Conservation (phyloP, 2,888 invertebrate genomes). For the Phaedon cochleariae region DNA sequence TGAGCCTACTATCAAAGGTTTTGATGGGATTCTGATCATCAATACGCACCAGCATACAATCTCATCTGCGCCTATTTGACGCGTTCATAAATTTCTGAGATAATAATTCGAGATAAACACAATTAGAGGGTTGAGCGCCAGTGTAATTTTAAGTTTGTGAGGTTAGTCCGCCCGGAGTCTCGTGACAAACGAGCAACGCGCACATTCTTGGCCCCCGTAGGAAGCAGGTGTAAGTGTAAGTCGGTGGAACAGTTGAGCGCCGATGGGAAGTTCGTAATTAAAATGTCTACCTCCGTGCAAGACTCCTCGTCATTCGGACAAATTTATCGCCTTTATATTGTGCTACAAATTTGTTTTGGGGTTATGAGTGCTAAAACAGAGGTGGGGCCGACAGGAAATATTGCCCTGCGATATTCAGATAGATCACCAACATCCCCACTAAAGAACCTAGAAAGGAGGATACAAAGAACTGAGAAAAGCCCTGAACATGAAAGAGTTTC, state of each 20-base stretch:
- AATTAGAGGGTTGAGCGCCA: constrained; percentile 49
- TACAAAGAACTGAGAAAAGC: too few relatives aligned
- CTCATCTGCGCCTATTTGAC: constrained; percentile 16
- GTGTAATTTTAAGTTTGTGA: constrained; percentile 45
- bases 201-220: constrained; percentile 36
- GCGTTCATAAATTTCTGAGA: constrained; percentile 38
- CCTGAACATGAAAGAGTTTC: too few relatives aligned
- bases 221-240: constrained; percentile 53
- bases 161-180: constrained; percentile 41
- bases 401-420: background rate
- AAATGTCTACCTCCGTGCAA: constrained; percentile 57
- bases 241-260: constrained; percentile 37
- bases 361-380: constrained; percentile 26
- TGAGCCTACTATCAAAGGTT: too few relatives aligned
- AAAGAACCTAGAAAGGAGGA: too few relatives aligned
- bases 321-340: constrained; percentile 59
- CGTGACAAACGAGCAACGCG: constrained; percentile 42
- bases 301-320: constrained; percentile 58
- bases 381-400: constrained; percentile 13
- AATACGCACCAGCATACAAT: background rate
- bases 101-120: constrained; percentile 44
- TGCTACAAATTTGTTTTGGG: constrained; percentile 58
- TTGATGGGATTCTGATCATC: too few relatives aligned
- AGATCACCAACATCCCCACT: background rate
- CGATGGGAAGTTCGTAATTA: constrained; percentile 57